Base-by-base conservation (phyloP, 2,888 invertebrate species). In the Agapostemon virescens region DNA sequence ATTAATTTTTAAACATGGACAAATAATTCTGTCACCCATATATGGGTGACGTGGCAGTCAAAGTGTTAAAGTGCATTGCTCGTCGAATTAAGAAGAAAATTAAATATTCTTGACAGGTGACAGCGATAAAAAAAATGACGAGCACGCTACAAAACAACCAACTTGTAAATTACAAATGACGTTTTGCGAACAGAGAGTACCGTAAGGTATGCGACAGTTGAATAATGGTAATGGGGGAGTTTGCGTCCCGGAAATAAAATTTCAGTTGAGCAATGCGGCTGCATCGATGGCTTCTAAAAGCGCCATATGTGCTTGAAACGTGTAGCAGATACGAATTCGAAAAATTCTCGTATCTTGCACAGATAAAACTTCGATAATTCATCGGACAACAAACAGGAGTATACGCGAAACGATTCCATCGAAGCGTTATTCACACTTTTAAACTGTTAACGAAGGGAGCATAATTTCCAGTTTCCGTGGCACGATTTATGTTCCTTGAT, bases 201-300 rank as follows among this genome's bases (percentile, higher is more conserved):
- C 30, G 17, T 30, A 30, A 20, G 61, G 17, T 20, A 33, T 4
- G 55, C 17, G 26, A 26, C 33, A 17, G 33, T 9, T 61, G 33
- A 33, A 33, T 33, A 61, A 61, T 61, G 61, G 33, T 61, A 61
- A 61, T 61, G 61, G 55, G 30, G 55, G 55, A 17, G 26, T 17
- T 17, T 15, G 17, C 55, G 15, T 55, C 7, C 1, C 2, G 55
- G 26, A 55, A 55, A 55, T 55, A 55, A 55, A 55, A 55, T 55
- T 55, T 2, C 55, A 20, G 61, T 20, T 33, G 20, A 33, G 33
- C 30, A 33, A 20, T 61, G 33, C 33, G 30, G 20, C 33, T 11
- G 33, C 30, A 33, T 30, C 11, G 61, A 33, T n/a, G 63, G 36
- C n/a, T 13, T 13, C 13, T 36, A n/a, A 63, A 33, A 36, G 36